phyloP scores from a whole-genome alignment of 53 echinoderm and acorn worm genomes.

The Stichopus horrens region DNA sequence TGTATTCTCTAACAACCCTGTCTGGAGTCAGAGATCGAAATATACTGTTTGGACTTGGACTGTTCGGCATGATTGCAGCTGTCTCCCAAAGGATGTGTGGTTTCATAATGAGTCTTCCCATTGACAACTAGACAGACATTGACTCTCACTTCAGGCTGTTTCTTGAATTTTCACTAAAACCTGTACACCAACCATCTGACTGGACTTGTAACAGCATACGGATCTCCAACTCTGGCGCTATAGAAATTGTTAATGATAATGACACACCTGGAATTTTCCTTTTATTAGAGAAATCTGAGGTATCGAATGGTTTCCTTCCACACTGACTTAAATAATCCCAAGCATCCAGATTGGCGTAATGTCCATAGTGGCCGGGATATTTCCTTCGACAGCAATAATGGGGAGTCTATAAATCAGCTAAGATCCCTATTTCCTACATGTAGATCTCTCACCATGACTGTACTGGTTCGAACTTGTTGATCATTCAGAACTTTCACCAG shows the following conservation, averaged over 20 bases:
- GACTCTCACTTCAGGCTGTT: slow-evolving; percentile 38
- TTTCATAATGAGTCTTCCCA: slow-evolving; percentile 52
- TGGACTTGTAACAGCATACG: slow-evolving; percentile 51
- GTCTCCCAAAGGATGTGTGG: slow-evolving; percentile 53
- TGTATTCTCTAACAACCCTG: slow-evolving; percentile 48
- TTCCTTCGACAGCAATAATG: slow-evolving; percentile 59
- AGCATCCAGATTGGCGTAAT: slow-evolving; percentile 49
- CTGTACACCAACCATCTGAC: slow-evolving; percentile 63
- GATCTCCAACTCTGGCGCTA: slow-evolving; percentile 45
- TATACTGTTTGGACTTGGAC: slow-evolving; percentile 41
- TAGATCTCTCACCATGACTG: slow-evolving; percentile 44
- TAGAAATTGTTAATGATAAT: slow-evolving; percentile 42
- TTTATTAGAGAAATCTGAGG: slow-evolving; percentile 57
- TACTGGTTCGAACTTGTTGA: slow-evolving; percentile 36
- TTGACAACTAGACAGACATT: slow-evolving; percentile 44
- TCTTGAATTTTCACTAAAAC: slow-evolving; percentile 37
- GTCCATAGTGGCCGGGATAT: slow-evolving; percentile 54
- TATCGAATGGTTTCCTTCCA: slow-evolving; percentile 36
- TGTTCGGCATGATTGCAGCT: slow-evolving; percentile 52
- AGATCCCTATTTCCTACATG: slow-evolving; percentile 24
- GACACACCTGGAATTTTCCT: slow-evolving; percentile 57
- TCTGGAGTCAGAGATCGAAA: slow-evolving; percentile 44
- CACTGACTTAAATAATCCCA: slow-evolving; percentile 54
- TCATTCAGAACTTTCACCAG: slow-evolving; percentile 48
- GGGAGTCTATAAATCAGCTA: slow-evolving; percentile 47